These are phyloP conservation scores for Zoroaster sp. DNA, from an alignment of 53 echinoderm and acorn worm genomes.

Conservation along the genomic window DNA sequence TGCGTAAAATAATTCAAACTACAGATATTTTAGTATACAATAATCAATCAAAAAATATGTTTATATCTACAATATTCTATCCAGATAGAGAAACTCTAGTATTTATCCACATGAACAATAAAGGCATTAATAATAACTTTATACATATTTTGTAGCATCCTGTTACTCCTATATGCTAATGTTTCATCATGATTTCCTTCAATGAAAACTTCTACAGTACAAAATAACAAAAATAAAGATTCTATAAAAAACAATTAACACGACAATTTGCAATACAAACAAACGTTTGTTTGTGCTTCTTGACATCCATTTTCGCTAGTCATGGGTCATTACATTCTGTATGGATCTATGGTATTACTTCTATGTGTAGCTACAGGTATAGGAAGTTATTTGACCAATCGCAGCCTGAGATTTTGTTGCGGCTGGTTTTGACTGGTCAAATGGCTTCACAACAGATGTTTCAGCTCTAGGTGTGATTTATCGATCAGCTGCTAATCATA, in stretches of 20 bases:
- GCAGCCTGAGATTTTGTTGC: no score
- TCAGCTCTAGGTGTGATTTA: no score
- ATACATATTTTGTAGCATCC: constrained; percentile 19
- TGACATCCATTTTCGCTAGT: no score
- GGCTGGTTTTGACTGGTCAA: no score
- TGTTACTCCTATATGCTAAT: background rate
- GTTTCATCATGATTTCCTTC: background rate
- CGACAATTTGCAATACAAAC: background rate
- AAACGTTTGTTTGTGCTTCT: background rate
- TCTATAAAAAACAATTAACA: background rate
- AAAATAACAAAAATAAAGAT: constrained; percentile 50
- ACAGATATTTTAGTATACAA: background rate
- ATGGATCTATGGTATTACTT: no score
- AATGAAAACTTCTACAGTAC: constrained; percentile 31
- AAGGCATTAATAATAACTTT: background rate
- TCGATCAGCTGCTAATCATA: no score
- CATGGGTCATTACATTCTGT: no score
- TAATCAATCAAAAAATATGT: constrained; percentile 26
- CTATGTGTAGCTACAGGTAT: no score
- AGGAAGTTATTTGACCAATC: no score
- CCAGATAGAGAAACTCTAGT: constrained; percentile 1
- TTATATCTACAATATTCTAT: constrained; percentile 36
- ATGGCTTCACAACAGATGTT: no score
- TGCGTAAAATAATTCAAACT: background rate
- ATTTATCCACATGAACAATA: constrained; percentile 23